Evolutionary conservation across 2,888 invertebrate genomes (phyloP), one percentile per base, ranked within the genome.

Genomic region (Drosophila austrosaltans): DNA sequence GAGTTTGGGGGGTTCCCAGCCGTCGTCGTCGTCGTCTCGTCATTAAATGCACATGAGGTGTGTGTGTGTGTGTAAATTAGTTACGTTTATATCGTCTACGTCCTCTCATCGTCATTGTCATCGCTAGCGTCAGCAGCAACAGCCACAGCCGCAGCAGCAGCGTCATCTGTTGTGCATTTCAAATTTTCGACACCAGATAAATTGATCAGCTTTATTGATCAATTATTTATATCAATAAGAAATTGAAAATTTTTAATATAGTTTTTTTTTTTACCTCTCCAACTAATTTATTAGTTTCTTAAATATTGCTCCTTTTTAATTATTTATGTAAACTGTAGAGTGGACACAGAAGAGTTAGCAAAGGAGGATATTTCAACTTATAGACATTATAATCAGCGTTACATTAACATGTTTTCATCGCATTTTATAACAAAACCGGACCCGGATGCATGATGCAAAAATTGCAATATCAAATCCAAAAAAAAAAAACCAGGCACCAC

Each of bases 111-210:
- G 25, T 36, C 48, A 39, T 64, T 48, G 48, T 48, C 48, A 48
- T 48, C 16, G 48, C 12, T 7, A 12, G 25, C 48, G 48, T 48
- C 48, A 48, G 25, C 20, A 8, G 1, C 20, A 44, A 2, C 8
- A 20, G 16, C 16, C 3, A 16, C 2, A 22, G 7, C 20, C 20
- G 20, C 53, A 28, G 32, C 53, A 7, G 22, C 63, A 32, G 64
- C 82, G 66, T 77, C 86, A 86, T 81, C 83, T 81, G 83, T 73
- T 80, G 72, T 82, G 80, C 75, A 82, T 83, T 74, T 76, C 36
- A 77, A 68, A 71, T 72, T 67, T 56, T 61, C 42, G 63, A 64
- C 48, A 48, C 25, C 22, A 48, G 48, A 48, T 48, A 48, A 48
- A 48, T 48, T 48, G 48, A 48, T 10, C 3, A 7, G 12, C 22